Conservation (phyloP, 64 coral and sea anemone species). For the Pocillopora verrucosa region DNA sequence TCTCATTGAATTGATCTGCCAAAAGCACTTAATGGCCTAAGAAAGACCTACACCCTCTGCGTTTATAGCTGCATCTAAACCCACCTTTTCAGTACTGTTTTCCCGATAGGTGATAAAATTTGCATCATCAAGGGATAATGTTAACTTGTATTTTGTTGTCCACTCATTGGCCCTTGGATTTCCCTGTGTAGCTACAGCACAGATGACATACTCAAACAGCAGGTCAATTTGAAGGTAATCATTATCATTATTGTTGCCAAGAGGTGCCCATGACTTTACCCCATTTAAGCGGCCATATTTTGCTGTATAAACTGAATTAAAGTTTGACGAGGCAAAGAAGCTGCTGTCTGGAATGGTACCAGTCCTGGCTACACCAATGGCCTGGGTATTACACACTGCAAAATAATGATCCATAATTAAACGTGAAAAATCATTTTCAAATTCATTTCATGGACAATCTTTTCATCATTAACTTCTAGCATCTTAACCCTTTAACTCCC, state of each 20-base stretch:
- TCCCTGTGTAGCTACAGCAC: constrained; percentile 35
- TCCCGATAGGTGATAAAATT: neutral
- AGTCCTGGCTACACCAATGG: neutral
- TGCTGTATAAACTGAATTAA: no score
- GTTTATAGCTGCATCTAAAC: neutral
- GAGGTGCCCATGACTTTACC: neutral
- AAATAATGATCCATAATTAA: neutral
- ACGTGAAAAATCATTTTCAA: no score
- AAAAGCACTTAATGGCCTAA: no score
- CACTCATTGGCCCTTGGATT: neutral
- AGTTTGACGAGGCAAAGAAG: neutral
- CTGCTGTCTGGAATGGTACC: neutral
- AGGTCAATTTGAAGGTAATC: constrained; percentile 22
- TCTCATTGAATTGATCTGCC: no score
- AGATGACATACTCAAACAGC: neutral
- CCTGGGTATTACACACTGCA: neutral
- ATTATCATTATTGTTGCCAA: neutral
- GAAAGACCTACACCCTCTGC: no score
- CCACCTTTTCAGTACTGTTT: neutral
- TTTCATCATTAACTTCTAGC: no score
- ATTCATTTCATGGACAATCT: no score
- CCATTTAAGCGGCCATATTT: neutral
- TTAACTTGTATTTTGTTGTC: neutral
- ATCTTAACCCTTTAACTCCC: no score
- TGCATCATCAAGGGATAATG: neutral